These are phyloP conservation scores for Poecilia velifera DNA, from an alignment of 2,797 vertebrate genomes.

Conservation along the genomic window DNA sequence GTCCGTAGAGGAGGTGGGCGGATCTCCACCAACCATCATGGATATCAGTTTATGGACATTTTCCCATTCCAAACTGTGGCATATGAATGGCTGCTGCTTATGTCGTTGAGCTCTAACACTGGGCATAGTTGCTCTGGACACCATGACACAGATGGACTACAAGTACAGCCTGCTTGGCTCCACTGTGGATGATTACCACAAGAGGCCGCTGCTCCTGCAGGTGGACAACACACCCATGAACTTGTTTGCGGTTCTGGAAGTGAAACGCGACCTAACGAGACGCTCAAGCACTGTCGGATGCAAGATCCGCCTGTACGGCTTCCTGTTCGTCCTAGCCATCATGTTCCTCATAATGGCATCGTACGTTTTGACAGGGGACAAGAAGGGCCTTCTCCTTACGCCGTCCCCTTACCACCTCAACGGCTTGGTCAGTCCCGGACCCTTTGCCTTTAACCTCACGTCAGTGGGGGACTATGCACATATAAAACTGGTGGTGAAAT, in stretches of 20 bases:
- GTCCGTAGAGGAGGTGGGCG: slow-evolving; percentile 49
- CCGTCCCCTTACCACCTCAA: slow-evolving; percentile 87
- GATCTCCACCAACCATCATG: slow-evolving; percentile 59
- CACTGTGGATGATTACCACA: slow-evolving; percentile 68
- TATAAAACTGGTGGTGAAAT: slow-evolving; percentile 85
- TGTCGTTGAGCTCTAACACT: slow-evolving; percentile 45
- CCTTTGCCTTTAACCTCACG: slow-evolving; percentile 84
- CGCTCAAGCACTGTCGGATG: slow-evolving; percentile 68
- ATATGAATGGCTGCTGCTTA: slow-evolving; percentile 22
- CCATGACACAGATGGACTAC: slow-evolving; percentile 78
- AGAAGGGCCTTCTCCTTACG: slow-evolving; percentile 85
- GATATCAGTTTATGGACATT: slow-evolving; percentile 30
- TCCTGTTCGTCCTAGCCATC: slow-evolving; percentile 86
- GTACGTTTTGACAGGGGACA: slow-evolving; percentile 89
- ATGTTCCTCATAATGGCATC: slow-evolving; percentile 91
- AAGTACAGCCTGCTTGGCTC: slow-evolving; percentile 78
- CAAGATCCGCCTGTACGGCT: slow-evolving; percentile 86
- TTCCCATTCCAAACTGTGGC: not conserved
- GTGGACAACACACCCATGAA: slow-evolving; percentile 85
- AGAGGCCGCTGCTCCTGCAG: slow-evolving; percentile 73
- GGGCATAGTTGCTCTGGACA: slow-evolving; percentile 28
- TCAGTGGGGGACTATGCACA: slow-evolving; percentile 84
- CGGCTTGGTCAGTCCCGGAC: slow-evolving; percentile 80
- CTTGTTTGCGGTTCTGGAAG: slow-evolving; percentile 87
- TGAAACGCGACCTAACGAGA: slow-evolving; percentile 82